Conservation (phyloP, 1,140 invertebrate genomes). For the Megalonaias nervosa region DNA sequence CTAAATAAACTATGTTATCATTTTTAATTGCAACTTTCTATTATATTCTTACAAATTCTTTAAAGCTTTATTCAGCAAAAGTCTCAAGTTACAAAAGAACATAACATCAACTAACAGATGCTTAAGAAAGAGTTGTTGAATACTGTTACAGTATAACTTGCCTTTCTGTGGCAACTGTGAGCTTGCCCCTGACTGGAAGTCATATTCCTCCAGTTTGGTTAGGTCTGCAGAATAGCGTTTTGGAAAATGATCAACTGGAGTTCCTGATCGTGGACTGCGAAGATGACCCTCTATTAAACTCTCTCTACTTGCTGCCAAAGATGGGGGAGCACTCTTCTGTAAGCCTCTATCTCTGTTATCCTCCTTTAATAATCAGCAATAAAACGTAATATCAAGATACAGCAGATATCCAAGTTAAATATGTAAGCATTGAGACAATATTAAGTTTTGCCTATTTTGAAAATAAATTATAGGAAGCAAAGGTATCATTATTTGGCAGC, state of each 20-base stretch:
- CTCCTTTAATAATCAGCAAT: constrained; percentile 8
- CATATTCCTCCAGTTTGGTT: constrained; percentile 38
- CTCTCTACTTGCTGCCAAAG: constrained; percentile 64
- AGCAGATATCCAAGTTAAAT: neutral
- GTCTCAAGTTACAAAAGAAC: neutral
- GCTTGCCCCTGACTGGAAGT: constrained; percentile 37
- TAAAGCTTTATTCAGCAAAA: neutral
- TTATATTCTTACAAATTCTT: neutral
- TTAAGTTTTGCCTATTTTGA: neutral
- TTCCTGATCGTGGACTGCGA: constrained; percentile 49
- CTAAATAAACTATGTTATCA: too few species aligned
- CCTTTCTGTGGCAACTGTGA: constrained; percentile 41
- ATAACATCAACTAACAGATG: neutral
- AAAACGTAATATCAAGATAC: neutral
- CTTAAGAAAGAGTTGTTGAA: neutral
- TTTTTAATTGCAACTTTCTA: neutral
- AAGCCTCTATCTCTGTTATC: constrained; percentile 44
- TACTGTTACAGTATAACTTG: constrained; percentile 5
- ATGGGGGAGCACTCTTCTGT: constrained; percentile 65
- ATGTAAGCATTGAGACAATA: too few species aligned
- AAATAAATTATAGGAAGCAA: neutral
- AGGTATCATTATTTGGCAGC: neutral
- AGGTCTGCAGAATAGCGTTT: constrained; percentile 42
- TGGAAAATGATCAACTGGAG: constrained; percentile 51
- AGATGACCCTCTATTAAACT: constrained; percentile 53